Evolutionary conservation across 2,888 invertebrate genomes (phyloP), one percentile per base, ranked within the genome.

Genomic region (Phytoseiulus persimilis): DNA sequence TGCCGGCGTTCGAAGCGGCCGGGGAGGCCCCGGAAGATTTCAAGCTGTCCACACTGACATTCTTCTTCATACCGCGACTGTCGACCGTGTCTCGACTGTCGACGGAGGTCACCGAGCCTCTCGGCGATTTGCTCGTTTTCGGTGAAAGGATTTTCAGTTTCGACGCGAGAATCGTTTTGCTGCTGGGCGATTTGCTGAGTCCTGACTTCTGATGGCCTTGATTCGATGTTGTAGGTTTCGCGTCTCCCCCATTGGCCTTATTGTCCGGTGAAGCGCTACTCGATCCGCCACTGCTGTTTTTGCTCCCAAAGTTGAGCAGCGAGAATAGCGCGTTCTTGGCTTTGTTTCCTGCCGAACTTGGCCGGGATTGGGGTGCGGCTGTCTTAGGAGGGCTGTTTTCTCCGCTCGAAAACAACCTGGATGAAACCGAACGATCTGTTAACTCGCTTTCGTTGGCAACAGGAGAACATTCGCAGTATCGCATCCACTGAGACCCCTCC

Each of bases 371-470:
- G 87, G 87, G 45, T 33, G 87, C 87, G 87, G 39, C 87, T 45
- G 87, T 87, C 87, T 87, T 87, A 39, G 87, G 9, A 87, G 87
- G 87, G 87, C 87, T 87, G 87, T 45, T 87, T 87, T 87, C 87
- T 33, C 87, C 87, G 87, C 87, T 87, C 87, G 87, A 87, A 87
- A 87, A 87, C 39, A 87, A 87, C 87, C 87, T 87, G n/a, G 23
- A 87, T 6, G 28, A 32, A 5, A 83, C 31, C 83, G 31, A 31
- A 9, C 31, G 5, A 83, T 3, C 5, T 9, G 14, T 28, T 83
- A 5, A 28, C 3, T 31, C 18, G 3, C 11, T 83, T 28, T 23
- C 6, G 1, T 83, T 28, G 1, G 32, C 3, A 23, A 83, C 33
- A 23, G 31, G 31, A 32, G n/a, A 83, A 83, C 31, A 11, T 83